Evolutionary conservation across 2,113 vertebrate genomes (phyloP), one percentile per base, ranked within the genome.

Genomic region (Pyxicephalus adspersus): DNA sequence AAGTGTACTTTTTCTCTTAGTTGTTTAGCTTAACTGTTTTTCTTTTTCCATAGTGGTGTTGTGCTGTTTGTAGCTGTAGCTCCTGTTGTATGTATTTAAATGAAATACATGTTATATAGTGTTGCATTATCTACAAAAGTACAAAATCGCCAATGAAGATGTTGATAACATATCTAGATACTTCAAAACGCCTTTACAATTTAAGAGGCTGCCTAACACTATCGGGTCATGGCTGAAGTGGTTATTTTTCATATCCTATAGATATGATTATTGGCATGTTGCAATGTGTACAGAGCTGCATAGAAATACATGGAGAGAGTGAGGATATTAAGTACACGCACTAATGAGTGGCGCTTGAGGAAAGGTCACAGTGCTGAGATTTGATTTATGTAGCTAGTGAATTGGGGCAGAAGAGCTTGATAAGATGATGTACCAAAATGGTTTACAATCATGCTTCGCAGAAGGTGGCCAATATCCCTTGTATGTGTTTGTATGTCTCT

Each of bases 331-430:
- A 75, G 84, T 86, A 83, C 88, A 88, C 89, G 87, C 81, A 87
- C 87, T 84, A 84, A 74, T 85, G 83, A 83, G 88, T 79, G 87
- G 83, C 83, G 91, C 90, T 90, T 90, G 87, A 85, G 54, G 86
- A 90, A 92, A 90, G 89, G 93, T 93, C 89, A 92, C 86, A 87
- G 87, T 84, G 78, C 86, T 64, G 90, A 83, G 82, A 84, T 87
- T 87, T 94, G 87, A 92, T 95, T 89, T 95, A 91, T 86, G 89
- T 87, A 87, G 89, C 84, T 77, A 73, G 92, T 90, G 92, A 90
- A 85, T 85, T 89, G n/a, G 22, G 90, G 90, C 92, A 90, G 90
- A 88, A 87, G 92, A 88, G 89, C 67, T 84, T 83, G 86, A 64
- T 82, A 85, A 89, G 86, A 80, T 77, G 81, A 80, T 83, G 88